These are phyloP conservation scores for Dysidea cf. avara DNA, from an alignment of 37 sponge, comb jelly and placozoan genomes.

Conservation along the genomic window DNA sequence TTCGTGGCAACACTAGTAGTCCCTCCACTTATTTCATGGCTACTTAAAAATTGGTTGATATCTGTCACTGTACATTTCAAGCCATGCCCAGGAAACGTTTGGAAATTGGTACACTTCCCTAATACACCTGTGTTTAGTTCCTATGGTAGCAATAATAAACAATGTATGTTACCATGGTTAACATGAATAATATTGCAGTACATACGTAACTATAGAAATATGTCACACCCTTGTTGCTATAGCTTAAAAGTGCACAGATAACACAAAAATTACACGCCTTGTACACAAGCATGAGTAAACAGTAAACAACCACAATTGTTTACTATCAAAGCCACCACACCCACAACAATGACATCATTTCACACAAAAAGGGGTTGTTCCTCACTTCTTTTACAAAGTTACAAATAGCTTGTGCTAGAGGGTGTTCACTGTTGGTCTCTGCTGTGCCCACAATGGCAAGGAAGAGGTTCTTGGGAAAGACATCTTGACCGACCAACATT, in stretches of 20 bases:
- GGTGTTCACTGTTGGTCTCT: constrained; percentile 94
- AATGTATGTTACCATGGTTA: no score
- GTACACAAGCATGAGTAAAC: no score
- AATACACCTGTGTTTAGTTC: constrained; percentile 21
- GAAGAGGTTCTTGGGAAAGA: constrained; percentile 59
- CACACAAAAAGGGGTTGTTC: no score
- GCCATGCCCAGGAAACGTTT: constrained; percentile 58
- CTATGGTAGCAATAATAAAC: not conserved
- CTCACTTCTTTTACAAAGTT: constrained; percentile 55
- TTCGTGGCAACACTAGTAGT: no score
- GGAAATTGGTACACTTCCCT: constrained; percentile 43
- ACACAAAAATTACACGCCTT: no score
- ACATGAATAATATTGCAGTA: no score
- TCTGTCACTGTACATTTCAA: constrained; percentile 34
- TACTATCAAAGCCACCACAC: no score
- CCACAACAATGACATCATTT: no score
- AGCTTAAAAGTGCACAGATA: no score
- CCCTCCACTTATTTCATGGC: not conserved
- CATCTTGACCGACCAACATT: constrained; percentile 27
- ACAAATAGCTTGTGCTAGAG: constrained; percentile 85
- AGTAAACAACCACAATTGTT: no score
- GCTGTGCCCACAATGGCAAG: constrained; percentile 78
- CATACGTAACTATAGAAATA: no score
- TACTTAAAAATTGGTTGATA: not conserved
- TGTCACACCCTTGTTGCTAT: no score